phyloP scores from a whole-genome alignment of 2,797 vertebrate species.

The Luscinia luscinia region DNA sequence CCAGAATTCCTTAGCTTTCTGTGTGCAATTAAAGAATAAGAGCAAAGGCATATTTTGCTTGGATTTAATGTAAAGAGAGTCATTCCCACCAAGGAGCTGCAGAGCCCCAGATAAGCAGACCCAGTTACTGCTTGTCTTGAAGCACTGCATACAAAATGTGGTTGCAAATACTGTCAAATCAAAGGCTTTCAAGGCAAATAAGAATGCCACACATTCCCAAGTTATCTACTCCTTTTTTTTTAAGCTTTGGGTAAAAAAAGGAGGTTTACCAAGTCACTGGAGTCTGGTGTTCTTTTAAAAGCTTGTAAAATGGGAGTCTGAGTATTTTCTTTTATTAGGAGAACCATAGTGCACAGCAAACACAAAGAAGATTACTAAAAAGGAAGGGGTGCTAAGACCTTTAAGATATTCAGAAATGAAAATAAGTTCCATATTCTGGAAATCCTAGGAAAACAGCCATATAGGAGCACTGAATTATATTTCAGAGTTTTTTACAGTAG shows the following conservation, averaged over 20 bases:
- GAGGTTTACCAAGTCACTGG: constrained; percentile 39
- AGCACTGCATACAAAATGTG: neutral
- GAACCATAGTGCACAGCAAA: constrained; percentile 38
- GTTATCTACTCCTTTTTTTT: constrained; percentile 58
- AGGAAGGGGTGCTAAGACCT: constrained; percentile 47
- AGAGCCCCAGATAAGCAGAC: constrained; percentile 32
- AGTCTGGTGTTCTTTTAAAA: constrained; percentile 73
- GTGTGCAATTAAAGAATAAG: neutral
- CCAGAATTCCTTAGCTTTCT: neutral
- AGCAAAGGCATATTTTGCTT: neutral
- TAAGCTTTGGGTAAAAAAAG: constrained; percentile 31
- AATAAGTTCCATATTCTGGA: constrained; percentile 56
- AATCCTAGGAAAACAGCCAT: neutral
- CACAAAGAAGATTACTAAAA: constrained; percentile 43
- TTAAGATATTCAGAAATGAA: constrained; percentile 45
- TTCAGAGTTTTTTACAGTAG: constrained; percentile 37
- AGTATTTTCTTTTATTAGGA: constrained; percentile 74
- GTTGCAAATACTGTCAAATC: constrained; percentile 59
- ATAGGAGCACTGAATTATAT: neutral
- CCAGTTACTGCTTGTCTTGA: constrained; percentile 26
- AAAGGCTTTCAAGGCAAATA: constrained; percentile 61
- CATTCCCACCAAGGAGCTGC: constrained; percentile 5
- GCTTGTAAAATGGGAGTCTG: constrained; percentile 74
- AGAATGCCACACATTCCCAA: constrained; percentile 70
- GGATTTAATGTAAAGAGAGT: neutral